phyloP scores from a whole-genome alignment of 64 coral and sea anemone genomes.

The Pocillopora damicornis region DNA sequence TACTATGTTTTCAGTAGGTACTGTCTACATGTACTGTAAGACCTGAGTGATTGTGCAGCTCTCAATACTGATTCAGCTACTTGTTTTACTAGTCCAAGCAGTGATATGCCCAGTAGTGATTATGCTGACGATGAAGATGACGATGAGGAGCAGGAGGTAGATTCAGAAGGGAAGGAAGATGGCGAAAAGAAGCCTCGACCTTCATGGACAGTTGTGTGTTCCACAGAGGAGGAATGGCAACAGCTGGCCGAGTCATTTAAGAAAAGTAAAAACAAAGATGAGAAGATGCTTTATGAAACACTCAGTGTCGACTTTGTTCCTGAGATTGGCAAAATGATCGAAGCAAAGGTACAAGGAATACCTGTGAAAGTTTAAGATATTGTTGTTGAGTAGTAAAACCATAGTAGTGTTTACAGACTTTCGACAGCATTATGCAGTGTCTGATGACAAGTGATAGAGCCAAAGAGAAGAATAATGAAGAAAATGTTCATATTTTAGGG shows the following conservation, averaged over 20 bases:
- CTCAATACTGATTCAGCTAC: no score
- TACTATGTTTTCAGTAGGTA: no score
- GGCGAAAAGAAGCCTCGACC: conserved; percentile 18
- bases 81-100: conserved; percentile 25
- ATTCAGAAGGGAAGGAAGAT: conserved; percentile 47
- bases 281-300: conserved; percentile 89
- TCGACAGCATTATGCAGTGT: no score
- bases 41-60: no score
- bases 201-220: conserved; percentile 78
- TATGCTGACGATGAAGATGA: conserved; percentile 60
- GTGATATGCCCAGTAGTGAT: conserved; percentile 71
- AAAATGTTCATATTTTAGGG: no score
- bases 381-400: no score
- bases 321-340: conserved; percentile 93
- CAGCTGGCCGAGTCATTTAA: conserved; percentile 86
- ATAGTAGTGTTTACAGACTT: no score
- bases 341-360: conserved; percentile 62
- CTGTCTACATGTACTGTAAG: no score
- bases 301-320: conserved; percentile 91
- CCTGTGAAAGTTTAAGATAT: no score
- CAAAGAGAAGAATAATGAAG: no score
- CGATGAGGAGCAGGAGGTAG: conserved; percentile 58
- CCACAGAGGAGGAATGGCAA: conserved; percentile 81
- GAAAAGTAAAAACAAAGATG: conserved; percentile 80
- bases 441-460: no score